Evolutionary conservation across 2,888 invertebrate species (phyloP), one percentile per base, ranked within the genome.

Genomic region (Carabus problematicus): DNA sequence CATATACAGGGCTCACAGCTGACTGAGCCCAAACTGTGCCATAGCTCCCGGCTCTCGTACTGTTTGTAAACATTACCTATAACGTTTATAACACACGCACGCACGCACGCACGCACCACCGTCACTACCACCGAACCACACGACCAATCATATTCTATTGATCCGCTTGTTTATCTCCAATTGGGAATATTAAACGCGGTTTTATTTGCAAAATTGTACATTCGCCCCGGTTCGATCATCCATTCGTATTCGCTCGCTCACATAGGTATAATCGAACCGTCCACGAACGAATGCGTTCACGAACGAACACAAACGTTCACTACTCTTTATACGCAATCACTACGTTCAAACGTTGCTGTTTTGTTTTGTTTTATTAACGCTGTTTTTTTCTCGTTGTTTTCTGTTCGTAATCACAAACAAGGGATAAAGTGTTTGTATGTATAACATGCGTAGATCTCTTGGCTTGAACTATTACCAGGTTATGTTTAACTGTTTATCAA

Each of bases 31-130:
- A 56, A 62, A 69, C 61, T 69, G 69, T 69, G 69, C 67, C 66
- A 66, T 56, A 64, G 64, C 64, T 47, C 12, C 47, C 47, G 47
- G 47, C 47, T n/a, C 66, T 59, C 78, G 76, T 78, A 79, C 80
- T 82, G 82, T 82, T 82, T 81, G 82, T 82, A 82, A 82, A 82
- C 82, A 82, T 76, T 73, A 69, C 60, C 43, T 52, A 52, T 52
- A 52, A 9, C 52, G 14, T 52, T 52, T 52, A 52, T 52, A 52
- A 64, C 71, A 45, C 69, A 69, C 52, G 63, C 70, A 45, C 43
- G n/a, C n/a, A n/a, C n/a, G n/a, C n/a, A 49, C 19, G 40, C 66
- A 64, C 68, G 55, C 68, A 55, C 64, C 59, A 67, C 63, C 70
- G 55, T 67, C 68, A 55, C 64, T 55, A 67, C 63, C 70, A 59